phyloP scores from a whole-genome alignment of 2,113 vertebrate species.

The Carettochelys insculpta region DNA sequence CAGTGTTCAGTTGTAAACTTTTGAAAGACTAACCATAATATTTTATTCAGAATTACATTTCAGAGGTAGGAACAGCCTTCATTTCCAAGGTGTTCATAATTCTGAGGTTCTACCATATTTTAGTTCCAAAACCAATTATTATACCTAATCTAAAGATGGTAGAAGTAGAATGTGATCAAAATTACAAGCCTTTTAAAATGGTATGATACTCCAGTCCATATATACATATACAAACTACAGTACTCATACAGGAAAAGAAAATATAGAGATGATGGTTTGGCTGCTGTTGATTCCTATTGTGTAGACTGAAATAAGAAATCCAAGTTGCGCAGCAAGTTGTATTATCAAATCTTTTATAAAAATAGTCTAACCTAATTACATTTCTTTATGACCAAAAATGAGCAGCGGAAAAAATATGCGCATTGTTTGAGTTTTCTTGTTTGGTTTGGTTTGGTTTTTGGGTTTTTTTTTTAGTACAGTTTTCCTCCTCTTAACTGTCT shows the following conservation, averaged over 20 bases:
- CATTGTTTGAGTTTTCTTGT: too few species aligned
- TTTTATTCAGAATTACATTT: too few species aligned
- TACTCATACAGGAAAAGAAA: background rate
- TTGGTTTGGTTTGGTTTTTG: too few species aligned
- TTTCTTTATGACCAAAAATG: background rate
- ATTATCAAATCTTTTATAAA: conserved; percentile 2
- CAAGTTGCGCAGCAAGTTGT: background rate
- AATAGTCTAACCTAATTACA: conserved; percentile 36
- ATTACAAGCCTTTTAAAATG: background rate
- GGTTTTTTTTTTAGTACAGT: too few species aligned
- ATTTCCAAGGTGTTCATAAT: too few species aligned
- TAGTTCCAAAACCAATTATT: background rate
- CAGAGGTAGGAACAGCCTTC: too few species aligned
- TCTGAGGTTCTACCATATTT: background rate
- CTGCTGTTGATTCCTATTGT: background rate
- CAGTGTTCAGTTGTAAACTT: too few species aligned
- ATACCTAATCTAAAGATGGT: background rate
- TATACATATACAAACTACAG: background rate
- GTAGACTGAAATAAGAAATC: conserved; percentile 6
- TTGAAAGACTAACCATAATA: too few species aligned
- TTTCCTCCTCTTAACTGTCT: conserved; percentile 25
- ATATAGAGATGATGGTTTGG: background rate
- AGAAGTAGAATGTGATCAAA: background rate
- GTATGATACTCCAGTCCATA: background rate
- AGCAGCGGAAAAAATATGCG: too few species aligned